Evolutionary conservation across 2,888 invertebrate genomes (phyloP), one percentile per base, ranked within the genome.

Genomic region (Torymus tubicola): DNA sequence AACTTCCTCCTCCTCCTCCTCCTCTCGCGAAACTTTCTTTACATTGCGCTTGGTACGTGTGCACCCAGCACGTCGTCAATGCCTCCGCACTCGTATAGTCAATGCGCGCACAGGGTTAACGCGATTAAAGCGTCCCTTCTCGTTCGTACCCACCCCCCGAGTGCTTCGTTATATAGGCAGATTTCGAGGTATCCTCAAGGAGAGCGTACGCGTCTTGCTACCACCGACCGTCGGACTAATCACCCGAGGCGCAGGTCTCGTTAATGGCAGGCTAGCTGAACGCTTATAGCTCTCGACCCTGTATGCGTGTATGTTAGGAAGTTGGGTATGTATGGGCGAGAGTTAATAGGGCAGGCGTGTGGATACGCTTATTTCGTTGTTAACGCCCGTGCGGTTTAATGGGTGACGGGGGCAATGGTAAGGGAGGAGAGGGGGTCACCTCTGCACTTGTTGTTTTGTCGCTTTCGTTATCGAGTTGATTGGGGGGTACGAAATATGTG

Each of bases 131-230:
- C 53, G 42, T 57, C 14, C 8, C 58, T 21, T 21, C 21, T 21
- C 21, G 2, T 21, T 21, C 42, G 16, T 1, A 12, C 60, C 18
- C 18, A 21, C 18, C 42, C 18, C 42, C 61, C 68, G 31, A 75
- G 67, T 75, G 68, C 61, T 75, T 75, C 68, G 75, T 75, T 75
- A 75, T 75, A 75, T 53, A 61, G 58, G 21, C 24, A 67, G 67
- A 75, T 75, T 55, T 65, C 31, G 21, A 18, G 11, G 50, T n/a
- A 55, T 61, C 18, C 16, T 18, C 50, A 2, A 16, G 21, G 1
- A 50, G 18, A 18, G 16, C 8, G 8, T 10, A 11, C 14, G 42
- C 72, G 72, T 73, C 72, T 64, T 73, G 64, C 55, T 8, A n/a
- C n/a, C n/a, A n/a, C 8, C 42, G 42, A 55, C 52, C 53, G 13